These are phyloP conservation scores for Drosophila grimshawi DNA, from an alignment of 1,140 invertebrate genomes.

Conservation along the genomic window DNA sequence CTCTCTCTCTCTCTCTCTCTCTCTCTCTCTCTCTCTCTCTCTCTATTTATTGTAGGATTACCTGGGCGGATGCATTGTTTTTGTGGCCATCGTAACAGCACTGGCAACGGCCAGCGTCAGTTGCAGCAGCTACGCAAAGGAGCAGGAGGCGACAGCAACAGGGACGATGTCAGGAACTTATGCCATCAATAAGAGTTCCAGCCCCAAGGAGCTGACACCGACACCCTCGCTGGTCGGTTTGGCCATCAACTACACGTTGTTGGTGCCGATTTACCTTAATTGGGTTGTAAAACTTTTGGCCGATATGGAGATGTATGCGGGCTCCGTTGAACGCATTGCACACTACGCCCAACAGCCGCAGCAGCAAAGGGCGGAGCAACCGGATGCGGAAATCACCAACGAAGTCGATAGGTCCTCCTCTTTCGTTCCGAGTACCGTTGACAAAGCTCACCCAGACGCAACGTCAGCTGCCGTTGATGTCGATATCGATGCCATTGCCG, in stretches of 20 bases:
- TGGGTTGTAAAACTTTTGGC: constrained; percentile 92
- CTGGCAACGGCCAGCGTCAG: constrained; percentile 86
- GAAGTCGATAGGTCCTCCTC: constrained; percentile 74
- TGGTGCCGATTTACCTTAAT: constrained; percentile 92
- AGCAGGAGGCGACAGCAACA: constrained; percentile 8
- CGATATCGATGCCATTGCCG: constrained; percentile 52
- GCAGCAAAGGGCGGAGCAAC: not conserved
- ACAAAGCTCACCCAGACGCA: constrained; percentile 78
- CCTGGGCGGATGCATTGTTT: constrained; percentile 91
- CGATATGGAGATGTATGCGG: constrained; percentile 92
- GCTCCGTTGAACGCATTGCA: constrained; percentile 90
- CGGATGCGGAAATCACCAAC: constrained; percentile 55
- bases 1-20: constrained; percentile 18
- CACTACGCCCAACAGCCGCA: constrained; percentile 85
- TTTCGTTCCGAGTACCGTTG: constrained; percentile 41
- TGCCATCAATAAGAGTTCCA: constrained; percentile 68
- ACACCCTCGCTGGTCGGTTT: constrained; percentile 89
- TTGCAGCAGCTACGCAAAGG: constrained; percentile 61
- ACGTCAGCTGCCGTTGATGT: constrained; percentile 76
- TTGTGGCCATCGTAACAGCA: constrained; percentile 89
- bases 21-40: constrained; percentile 19
- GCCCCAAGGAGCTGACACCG: constrained; percentile 80
- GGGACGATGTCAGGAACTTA: constrained; percentile 52
- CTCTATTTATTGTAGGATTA: constrained; percentile 88
- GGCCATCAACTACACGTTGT: constrained; percentile 91